Conservation (phyloP, 2,113 vertebrate species). For the Thamnophis sirtalis region DNA sequence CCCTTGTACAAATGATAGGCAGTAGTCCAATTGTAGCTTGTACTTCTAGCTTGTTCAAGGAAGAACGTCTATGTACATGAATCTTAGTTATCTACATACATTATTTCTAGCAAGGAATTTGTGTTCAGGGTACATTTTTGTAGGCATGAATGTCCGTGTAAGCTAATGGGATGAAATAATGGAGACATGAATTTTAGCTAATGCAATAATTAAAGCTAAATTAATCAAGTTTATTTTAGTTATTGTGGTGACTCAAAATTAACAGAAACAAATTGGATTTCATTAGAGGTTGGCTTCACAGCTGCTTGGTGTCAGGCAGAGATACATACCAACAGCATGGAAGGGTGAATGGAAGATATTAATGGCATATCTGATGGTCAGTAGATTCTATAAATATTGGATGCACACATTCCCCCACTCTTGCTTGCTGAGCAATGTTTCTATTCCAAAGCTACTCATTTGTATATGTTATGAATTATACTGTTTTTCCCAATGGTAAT, state of each 20-base stretch:
- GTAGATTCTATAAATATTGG: not conserved
- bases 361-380: not conserved
- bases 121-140: not conserved
- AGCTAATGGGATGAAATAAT: slow-evolving; percentile 4
- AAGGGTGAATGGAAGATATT: not conserved
- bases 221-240: not conserved
- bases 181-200: not conserved
- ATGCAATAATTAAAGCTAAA: not conserved
- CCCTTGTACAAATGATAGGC: not conserved
- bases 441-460: not conserved
- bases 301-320: not conserved
- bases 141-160: not conserved
- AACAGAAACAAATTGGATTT: not conserved
- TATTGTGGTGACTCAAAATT: not conserved
- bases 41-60: not conserved
- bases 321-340: not conserved
- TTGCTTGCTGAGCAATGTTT: not conserved
- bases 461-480: not conserved
- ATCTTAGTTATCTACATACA: not conserved
- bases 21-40: not conserved
- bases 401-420: not conserved
- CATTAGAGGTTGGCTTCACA: not conserved
- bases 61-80: not conserved
- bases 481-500: not conserved
- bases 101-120: not conserved